Percentiles rank a stretch among this genome's conserved stretches.
Conservation (phyloP, 2,797 vertebrate genomes). For the Pelochelys cantorii region DNA sequence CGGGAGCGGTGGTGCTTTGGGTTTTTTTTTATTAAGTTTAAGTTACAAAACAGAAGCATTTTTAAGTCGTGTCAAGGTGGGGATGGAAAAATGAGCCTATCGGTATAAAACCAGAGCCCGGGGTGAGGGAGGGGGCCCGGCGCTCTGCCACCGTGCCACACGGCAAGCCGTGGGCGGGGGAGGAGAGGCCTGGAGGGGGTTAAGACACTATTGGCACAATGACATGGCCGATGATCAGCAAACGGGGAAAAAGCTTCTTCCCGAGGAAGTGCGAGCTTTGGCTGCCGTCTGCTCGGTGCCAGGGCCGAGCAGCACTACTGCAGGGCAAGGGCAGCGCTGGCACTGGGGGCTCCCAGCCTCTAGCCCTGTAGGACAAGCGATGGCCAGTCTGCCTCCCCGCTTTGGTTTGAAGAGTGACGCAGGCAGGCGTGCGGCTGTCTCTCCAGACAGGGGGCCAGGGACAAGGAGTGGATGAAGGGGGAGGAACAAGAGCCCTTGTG, state of each 20-base stretch:
- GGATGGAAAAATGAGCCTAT: constrained; percentile 1
- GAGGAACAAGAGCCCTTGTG: not conserved
- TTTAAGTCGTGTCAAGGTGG: constrained; percentile 57
- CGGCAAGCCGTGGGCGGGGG: constrained; percentile 55
- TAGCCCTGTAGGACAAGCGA: not conserved
- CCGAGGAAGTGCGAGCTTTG: not conserved
- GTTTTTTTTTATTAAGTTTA: constrained; percentile 65
- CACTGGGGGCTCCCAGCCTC: not conserved
- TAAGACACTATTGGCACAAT: constrained; percentile 82
- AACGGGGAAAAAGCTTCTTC: constrained; percentile 1
- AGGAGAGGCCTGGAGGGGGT: constrained; percentile 70
- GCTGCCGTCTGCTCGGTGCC: not conserved
- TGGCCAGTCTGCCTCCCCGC: not conserved
- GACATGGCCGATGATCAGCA: constrained; percentile 74
- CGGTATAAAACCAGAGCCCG: constrained; percentile 61
- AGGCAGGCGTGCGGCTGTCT: constrained; percentile 50
- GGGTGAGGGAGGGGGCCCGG: constrained; percentile 46
- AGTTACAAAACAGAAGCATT: constrained; percentile 64
- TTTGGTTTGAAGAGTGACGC: not conserved
- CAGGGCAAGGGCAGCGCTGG: not conserved
- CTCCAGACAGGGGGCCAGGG: not conserved
- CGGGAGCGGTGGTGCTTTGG: not conserved
- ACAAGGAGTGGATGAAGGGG: not conserved
- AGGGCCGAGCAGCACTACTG: not conserved
- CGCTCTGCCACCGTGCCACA: constrained; percentile 42